phyloP scores from a whole-genome alignment of 2,113 vertebrate species.

The Merops nubicus region DNA sequence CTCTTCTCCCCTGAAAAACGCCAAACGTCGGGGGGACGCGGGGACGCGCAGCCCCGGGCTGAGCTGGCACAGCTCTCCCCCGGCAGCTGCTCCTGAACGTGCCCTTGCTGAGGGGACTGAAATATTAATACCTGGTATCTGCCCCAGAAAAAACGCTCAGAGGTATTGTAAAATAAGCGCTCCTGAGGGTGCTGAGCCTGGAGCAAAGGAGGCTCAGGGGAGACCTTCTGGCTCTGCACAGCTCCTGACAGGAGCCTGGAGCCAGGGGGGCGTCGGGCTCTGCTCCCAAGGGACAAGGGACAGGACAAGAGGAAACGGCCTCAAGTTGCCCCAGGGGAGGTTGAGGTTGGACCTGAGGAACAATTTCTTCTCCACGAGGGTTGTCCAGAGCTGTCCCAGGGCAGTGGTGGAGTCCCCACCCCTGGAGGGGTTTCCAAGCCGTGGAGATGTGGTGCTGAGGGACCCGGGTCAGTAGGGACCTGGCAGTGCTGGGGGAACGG shows the following conservation, averaged over 20 bases:
- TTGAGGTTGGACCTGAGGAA: not conserved
- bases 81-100: accelerated
- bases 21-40: accelerated
- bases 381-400: not conserved
- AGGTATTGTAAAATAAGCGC: accelerated
- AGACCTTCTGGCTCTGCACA: too few species aligned
- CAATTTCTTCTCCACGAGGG: not conserved
- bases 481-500: too few species aligned
- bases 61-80: not conserved
- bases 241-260: not conserved
- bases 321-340: not conserved
- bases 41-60: accelerated
- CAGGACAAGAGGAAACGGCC: not conserved
- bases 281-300: not conserved
- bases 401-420: too few species aligned
- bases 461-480: too few species aligned
- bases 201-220: not conserved
- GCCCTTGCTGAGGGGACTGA: too few species aligned
- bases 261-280: not conserved
- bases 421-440: too few species aligned
- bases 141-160: not conserved
- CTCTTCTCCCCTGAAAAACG: too few species aligned
- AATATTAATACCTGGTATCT: accelerated
- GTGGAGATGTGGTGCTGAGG: too few species aligned
- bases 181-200: not conserved